A percentile compares a stretch with the other conserved stretches of the same genome.
These are phyloP conservation scores for Eclectus roratus DNA, from an alignment of 2,113 vertebrate genomes.

Conservation along the genomic window DNA sequence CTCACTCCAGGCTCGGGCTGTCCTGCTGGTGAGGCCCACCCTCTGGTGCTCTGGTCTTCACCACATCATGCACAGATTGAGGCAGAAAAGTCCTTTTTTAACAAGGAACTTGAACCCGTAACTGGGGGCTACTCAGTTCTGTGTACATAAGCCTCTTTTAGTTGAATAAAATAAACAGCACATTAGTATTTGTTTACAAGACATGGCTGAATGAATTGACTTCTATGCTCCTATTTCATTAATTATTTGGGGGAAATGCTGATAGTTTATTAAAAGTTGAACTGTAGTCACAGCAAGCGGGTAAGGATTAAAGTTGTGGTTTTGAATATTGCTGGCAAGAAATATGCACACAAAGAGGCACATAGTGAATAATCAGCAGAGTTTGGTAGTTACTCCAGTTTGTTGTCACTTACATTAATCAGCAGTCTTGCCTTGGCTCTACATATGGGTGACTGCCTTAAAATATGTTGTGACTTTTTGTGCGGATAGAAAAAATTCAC, in stretches of 20 bases:
- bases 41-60: accelerated
- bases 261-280: not conserved
- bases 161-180: not conserved
- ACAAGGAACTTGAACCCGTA: not conserved
- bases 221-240: not conserved
- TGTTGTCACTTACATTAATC: not conserved
- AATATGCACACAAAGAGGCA: not conserved
- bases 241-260: not conserved
- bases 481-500: not conserved
- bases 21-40: not conserved
- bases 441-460: not conserved
- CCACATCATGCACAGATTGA: not conserved
- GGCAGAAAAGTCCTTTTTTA: not conserved
- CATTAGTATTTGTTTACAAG: not conserved
- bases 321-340: not conserved
- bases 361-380: not conserved
- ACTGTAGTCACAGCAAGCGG: not conserved
- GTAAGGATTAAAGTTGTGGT: not conserved
- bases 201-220: not conserved
- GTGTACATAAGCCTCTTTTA: not conserved
- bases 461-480: not conserved
- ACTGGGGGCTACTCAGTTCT: not conserved
- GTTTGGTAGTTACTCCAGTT: not conserved
- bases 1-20: not conserved
- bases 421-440: not conserved